These are phyloP conservation scores for Atherinomorus stipes DNA, from an alignment of 2,113 vertebrate genomes.

Conservation along the genomic window DNA sequence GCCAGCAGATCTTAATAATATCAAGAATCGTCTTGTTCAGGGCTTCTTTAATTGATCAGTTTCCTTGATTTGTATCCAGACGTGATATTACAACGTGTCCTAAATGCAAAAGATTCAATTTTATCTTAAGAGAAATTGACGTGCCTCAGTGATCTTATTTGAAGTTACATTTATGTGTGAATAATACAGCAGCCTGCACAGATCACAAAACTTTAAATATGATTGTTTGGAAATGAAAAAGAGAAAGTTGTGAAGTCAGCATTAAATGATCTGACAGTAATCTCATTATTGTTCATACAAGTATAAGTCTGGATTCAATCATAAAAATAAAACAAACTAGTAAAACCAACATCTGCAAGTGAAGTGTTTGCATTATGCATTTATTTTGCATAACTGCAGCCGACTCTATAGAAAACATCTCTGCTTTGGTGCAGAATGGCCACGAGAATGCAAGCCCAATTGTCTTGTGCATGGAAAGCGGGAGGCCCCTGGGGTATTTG, in stretches of 20 bases:
- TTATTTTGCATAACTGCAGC: slow-evolving; percentile 9
- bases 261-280: no score
- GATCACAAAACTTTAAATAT: no score
- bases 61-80: background rate
- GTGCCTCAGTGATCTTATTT: no score
- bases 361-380: background rate
- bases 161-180: no score
- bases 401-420: slow-evolving; percentile 43
- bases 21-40: background rate
- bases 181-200: no score
- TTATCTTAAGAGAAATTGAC: slow-evolving; percentile 31
- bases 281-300: no score
- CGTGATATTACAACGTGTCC: slow-evolving; percentile 5
- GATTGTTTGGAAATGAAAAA: no score
- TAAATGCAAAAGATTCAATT: slow-evolving; percentile 20
- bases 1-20: background rate
- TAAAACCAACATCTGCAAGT: no score
- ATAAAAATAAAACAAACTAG: no score
- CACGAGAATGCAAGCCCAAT: slow-evolving; percentile 37
- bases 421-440: slow-evolving; percentile 43
- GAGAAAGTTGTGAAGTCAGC: no score
- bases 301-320: no score
- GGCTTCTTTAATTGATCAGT: background rate
- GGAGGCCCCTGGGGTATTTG: slow-evolving; percentile 59
- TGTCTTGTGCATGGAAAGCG: slow-evolving; percentile 48